These are phyloP conservation scores for Corythornis vintsioides DNA, from an alignment of 2,113 vertebrate species.

Conservation along the genomic window DNA sequence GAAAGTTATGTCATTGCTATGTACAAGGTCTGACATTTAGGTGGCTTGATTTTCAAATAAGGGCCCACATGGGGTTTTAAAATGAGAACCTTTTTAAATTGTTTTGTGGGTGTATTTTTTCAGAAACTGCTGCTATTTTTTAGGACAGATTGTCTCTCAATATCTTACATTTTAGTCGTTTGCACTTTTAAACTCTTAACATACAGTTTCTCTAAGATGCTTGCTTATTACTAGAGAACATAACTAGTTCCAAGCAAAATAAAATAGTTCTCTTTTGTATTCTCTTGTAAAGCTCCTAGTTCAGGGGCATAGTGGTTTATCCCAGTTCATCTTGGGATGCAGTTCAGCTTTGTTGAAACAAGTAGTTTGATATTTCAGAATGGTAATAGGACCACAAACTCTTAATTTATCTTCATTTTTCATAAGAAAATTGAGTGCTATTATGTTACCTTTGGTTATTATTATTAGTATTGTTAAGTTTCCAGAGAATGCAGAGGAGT, in stretches of 20 bases:
- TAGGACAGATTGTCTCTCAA: neutral
- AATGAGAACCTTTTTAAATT: neutral
- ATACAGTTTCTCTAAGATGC: neutral
- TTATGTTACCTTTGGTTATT: neutral
- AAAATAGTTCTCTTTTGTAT: neutral
- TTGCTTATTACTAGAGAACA: neutral
- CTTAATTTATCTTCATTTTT: neutral
- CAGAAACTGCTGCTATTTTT: neutral
- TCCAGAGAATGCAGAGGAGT: neutral
- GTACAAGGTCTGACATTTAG: neutral
- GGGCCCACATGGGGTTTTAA: neutral
- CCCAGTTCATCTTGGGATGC: neutral
- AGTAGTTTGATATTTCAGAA: neutral
- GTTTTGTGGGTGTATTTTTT: neutral
- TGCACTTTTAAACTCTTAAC: neutral
- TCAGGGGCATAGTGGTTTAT: neutral
- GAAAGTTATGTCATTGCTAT: neutral
- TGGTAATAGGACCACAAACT: neutral
- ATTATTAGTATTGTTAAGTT: neutral
- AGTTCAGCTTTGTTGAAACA: neutral
- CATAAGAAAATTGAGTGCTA: neutral
- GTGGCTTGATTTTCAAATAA: neutral
- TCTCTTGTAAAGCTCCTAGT: neutral
- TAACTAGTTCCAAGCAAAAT: neutral
- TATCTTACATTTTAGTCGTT: neutral